These are phyloP conservation scores for Rhorus exstirpatorius DNA, from an alignment of 2,888 invertebrate genomes.

Conservation along the genomic window DNA sequence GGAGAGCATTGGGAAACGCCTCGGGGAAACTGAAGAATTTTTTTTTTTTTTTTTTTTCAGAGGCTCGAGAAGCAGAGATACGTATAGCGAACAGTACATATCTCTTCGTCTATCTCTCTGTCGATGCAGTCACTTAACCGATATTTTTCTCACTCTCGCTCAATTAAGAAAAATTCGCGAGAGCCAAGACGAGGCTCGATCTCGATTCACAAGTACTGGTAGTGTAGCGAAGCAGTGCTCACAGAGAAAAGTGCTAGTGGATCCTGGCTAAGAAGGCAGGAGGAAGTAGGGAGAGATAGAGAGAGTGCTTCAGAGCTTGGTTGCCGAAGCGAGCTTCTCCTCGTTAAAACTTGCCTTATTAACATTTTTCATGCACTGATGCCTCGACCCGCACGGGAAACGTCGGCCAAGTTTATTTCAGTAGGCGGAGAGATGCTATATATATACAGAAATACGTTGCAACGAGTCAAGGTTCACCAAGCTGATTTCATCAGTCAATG, in stretches of 20 bases:
- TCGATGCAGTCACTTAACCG: slow-evolving; percentile 23
- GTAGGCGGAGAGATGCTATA: slow-evolving; percentile 72
- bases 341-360: slow-evolving; percentile 85
- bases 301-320: slow-evolving; percentile 59
- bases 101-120: slow-evolving; percentile 24
- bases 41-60: slow-evolving; percentile 65
- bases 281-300: slow-evolving; percentile 22
- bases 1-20: slow-evolving; percentile 49
- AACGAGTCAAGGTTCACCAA: slow-evolving; percentile 60
- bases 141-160: slow-evolving; percentile 60
- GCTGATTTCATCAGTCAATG: slow-evolving; percentile 56
- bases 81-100: slow-evolving; percentile 7
- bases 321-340: slow-evolving; percentile 72
- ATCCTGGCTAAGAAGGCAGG: slow-evolving; percentile 41
- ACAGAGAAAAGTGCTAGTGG: slow-evolving; percentile 37
- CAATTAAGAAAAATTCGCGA: slow-evolving; percentile 79
- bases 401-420: slow-evolving; percentile 80
- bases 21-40: slow-evolving; percentile 54
- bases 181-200: slow-evolving; percentile 47
- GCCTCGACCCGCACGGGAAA: slow-evolving; percentile 77
- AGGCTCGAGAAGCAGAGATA: slow-evolving; percentile 42
- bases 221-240: slow-evolving; percentile 2
- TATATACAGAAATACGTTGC: background rate
- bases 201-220: slow-evolving; percentile 37
- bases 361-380: slow-evolving; percentile 84